Evolutionary conservation across 2,888 invertebrate genomes (phyloP).

Genomic region (Ophion ventricosus): DNA sequence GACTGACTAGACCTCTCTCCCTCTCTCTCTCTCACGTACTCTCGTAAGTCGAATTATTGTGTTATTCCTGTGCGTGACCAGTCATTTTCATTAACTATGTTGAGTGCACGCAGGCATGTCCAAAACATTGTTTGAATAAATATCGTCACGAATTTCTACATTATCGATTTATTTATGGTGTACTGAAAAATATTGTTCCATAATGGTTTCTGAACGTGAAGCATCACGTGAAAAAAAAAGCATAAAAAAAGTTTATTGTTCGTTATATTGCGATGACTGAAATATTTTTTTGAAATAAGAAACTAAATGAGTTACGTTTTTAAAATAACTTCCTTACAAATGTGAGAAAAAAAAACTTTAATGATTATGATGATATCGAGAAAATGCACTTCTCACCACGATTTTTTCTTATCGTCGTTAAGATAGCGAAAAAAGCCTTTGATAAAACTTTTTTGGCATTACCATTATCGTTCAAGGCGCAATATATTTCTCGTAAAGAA

Average conservation of each 20-base stretch:
- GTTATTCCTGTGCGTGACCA: slow-evolving; percentile 50
- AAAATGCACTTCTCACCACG: too few species aligned
- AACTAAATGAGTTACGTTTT: too few species aligned
- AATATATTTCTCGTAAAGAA: too few species aligned
- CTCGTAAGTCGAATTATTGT: slow-evolving; percentile 23
- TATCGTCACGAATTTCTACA: background rate
- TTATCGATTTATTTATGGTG: background rate
- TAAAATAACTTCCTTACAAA: too few species aligned
- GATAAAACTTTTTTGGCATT: too few species aligned
- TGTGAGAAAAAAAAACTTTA: too few species aligned
- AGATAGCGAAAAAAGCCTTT: too few species aligned
- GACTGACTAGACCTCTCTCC: slow-evolving; percentile 31
- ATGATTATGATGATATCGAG: too few species aligned
- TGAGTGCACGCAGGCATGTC: background rate
- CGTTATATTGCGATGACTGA: too few species aligned
- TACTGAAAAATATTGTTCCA: background rate
- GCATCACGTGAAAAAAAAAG: background rate
- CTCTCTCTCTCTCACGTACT: background rate
- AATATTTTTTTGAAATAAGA: too few species aligned
- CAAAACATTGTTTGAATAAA: background rate
- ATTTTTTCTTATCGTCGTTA: too few species aligned
- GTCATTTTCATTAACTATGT: slow-evolving; percentile 39
- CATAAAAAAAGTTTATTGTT: background rate
- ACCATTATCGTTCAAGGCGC: too few species aligned
- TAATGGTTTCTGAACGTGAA: background rate